Evolutionary conservation across 2,797 vertebrate genomes (phyloP), one percentile per base, ranked within the genome.

Genomic region (Gephyroberyx darwinii): DNA sequence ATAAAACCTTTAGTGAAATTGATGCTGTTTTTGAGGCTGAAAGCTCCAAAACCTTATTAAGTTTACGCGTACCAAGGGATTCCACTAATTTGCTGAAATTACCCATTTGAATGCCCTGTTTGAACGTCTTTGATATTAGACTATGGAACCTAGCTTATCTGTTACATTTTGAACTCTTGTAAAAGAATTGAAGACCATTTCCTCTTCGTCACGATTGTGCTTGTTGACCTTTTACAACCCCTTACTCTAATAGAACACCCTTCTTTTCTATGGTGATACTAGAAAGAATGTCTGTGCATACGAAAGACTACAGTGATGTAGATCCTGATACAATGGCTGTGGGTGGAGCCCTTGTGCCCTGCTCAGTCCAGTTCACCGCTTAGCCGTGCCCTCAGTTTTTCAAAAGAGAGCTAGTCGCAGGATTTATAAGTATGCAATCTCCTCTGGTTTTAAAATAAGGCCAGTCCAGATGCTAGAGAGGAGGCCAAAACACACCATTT

Each of bases 241-340:
- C 65, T 81, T 68, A 81, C 70, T 86, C 74, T 69, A 71, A 80
- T 68, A 75, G 37, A 68, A 77, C 75, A 86, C 86, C 75, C 82
- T 91, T 91, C 78, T 92, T 93, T 91, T 93, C 90, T 92, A 68
- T 86, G 88, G 87, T 77, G 85, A 85, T 71, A 75, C 82, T 81
- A 88, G 89, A 90, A 93, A 90, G 89, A 93, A 93, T 90, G 91
- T 88, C 91, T 93, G 89, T 92, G 87, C 87, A 93, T 95, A 92
- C 89, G 88, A 94, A 96, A 95, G 87, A 85, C 88, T 89, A 77
- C 89, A 92, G 76, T 84, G 90, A 93, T 92, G 74, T 87, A 75
- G 90, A 91, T 90, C 86, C 87, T 84, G 88, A 71, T 74, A 91
- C 90, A 90, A 90, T 87, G 71, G 80, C 43, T n/a, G 56, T 80